These are phyloP conservation scores for Brachypteracias leptosomus DNA, from an alignment of 2,113 vertebrate species.

Conservation along the genomic window DNA sequence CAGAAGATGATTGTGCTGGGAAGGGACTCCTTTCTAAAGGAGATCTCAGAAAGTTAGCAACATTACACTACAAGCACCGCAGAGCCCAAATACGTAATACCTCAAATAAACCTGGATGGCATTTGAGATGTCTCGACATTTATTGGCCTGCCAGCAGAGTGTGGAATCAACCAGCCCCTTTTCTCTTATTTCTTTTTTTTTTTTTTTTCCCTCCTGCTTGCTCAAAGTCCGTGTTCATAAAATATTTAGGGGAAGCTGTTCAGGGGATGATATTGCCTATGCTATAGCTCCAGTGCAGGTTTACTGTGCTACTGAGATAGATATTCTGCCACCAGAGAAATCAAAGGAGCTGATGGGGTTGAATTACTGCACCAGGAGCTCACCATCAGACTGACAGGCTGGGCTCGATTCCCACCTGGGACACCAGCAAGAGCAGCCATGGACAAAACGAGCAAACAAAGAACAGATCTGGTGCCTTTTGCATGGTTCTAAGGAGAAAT, in stretches of 20 bases:
- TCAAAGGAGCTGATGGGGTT: not conserved
- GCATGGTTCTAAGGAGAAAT: not conserved
- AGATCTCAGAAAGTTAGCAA: slow-evolving; percentile 35
- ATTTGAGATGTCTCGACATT: slow-evolving; percentile 47
- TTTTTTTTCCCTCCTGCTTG: not conserved
- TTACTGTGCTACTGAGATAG: slow-evolving; percentile 25
- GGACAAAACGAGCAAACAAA: accelerated
- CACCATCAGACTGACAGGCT: not conserved
- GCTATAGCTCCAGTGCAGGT: slow-evolving; percentile 6
- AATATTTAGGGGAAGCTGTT: slow-evolving; percentile 64
- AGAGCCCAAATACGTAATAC: slow-evolving; percentile 39
- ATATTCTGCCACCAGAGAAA: slow-evolving; percentile 33
- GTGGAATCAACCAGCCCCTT: slow-evolving; percentile 23
- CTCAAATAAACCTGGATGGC: slow-evolving; percentile 47
- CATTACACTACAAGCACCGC: not conserved
- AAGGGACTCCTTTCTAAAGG: slow-evolving; percentile 5
- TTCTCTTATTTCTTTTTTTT: not conserved
- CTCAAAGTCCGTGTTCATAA: slow-evolving; percentile 48
- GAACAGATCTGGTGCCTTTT: not conserved
- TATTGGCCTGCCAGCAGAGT: slow-evolving; percentile 48
- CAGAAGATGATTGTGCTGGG: not conserved
- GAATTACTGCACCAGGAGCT: not conserved
- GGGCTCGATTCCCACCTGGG: not conserved
- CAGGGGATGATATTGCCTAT: slow-evolving; percentile 26
- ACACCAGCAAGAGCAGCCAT: accelerated